A percentile compares a stretch with the other conserved stretches of the same genome.
Conservation (phyloP, 2,113 vertebrate species). For the Cathartes aura region DNA sequence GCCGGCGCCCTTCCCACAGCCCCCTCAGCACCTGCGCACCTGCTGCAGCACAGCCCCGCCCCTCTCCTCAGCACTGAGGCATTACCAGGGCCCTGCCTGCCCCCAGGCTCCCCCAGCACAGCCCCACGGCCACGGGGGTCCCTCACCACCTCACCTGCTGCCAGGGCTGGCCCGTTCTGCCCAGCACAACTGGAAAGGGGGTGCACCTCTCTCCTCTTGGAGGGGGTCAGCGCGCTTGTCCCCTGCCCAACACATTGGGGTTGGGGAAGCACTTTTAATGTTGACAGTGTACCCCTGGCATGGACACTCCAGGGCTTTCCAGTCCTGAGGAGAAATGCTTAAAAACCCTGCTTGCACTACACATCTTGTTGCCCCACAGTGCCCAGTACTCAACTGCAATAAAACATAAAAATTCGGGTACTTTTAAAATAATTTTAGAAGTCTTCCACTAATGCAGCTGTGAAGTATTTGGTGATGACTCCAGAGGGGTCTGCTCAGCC, state of each 20-base stretch:
- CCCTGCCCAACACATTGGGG: accelerated
- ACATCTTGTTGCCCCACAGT: neutral
- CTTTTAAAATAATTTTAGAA: neutral
- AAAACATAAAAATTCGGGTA: neutral
- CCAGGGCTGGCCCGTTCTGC: accelerated
- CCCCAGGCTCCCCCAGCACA: neutral
- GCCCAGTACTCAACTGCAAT: neutral
- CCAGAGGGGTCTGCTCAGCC: neutral
- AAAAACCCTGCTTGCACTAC: neutral
- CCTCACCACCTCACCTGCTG: neutral
- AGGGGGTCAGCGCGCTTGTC: neutral
- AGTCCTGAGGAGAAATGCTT: neutral
- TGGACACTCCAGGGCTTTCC: neutral
- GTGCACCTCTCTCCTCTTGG: too few relatives aligned
- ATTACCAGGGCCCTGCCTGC: neutral
- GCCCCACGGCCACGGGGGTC: accelerated
- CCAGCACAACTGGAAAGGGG: neutral
- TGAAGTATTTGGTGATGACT: neutral
- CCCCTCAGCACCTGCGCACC: neutral
- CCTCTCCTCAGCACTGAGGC: neutral
- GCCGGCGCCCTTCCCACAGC: neutral
- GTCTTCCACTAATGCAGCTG: neutral
- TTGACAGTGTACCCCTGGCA: accelerated
- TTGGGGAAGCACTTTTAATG: neutral
- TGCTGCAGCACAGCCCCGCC: neutral